These are phyloP conservation scores for Listrodromus nycthemerus DNA, from an alignment of 2,888 invertebrate species.

Conservation along the genomic window DNA sequence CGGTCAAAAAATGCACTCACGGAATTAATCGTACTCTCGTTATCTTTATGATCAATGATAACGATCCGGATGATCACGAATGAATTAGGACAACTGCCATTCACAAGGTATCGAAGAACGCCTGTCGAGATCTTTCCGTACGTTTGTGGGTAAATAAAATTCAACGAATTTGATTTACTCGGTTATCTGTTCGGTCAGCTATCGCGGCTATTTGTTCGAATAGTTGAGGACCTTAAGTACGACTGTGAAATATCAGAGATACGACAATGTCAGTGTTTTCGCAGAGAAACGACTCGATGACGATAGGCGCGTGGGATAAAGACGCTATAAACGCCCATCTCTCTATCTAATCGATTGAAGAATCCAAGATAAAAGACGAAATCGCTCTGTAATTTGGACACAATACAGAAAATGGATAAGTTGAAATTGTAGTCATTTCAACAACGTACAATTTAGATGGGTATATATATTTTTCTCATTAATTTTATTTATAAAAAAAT, in stretches of 20 bases:
- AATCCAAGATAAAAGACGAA: background rate
- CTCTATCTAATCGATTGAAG: background rate
- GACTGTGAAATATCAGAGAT: too few relatives aligned
- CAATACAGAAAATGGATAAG: background rate
- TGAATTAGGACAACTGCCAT: slow-evolving; percentile 2
- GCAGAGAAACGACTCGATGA: background rate
- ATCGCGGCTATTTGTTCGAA: background rate
- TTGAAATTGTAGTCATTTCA: background rate
- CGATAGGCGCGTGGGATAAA: slow-evolving; percentile 9
- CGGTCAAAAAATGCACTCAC: background rate
- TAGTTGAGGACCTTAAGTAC: background rate
- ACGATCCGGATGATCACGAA: slow-evolving; percentile 31
- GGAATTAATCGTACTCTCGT: background rate
- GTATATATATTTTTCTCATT: slow-evolving; percentile 11
- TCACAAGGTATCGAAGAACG: background rate
- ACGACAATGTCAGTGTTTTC: background rate
- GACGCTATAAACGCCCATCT: background rate
- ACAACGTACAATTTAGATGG: slow-evolving; percentile 36
- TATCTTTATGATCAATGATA: slow-evolving; percentile 54
- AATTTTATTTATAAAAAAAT: slow-evolving; percentile 34
- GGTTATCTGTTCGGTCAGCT: background rate
- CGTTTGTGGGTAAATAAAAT: background rate
- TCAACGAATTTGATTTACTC: background rate
- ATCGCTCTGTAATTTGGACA: background rate
- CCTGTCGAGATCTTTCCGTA: background rate